phyloP scores from a whole-genome alignment of 2,888 invertebrate genomes.

The Scaptomyza cyrtandrae region DNA sequence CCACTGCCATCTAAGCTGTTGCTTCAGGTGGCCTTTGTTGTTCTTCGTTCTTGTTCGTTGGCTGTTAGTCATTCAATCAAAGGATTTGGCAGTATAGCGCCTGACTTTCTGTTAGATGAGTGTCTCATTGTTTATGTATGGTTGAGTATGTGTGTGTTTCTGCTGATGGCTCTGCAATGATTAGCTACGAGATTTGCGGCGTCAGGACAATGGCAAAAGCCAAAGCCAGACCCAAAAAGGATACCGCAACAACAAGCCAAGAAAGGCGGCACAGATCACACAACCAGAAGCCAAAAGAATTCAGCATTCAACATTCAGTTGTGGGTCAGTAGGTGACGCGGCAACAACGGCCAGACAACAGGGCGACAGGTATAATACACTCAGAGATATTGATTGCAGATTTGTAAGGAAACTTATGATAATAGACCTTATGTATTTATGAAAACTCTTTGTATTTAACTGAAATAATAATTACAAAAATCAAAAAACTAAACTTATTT shows the following conservation, averaged over 20 bases:
- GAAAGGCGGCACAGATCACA: constrained; percentile 67
- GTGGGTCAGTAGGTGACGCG: constrained; percentile 70
- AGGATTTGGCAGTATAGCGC: constrained; percentile 43
- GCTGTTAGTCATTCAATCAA: constrained; percentile 58
- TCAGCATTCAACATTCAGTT: constrained; percentile 38
- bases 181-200: constrained; percentile 52
- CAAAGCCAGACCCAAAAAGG: constrained; percentile 43
- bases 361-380: constrained; percentile 78
- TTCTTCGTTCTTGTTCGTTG: constrained; percentile 3
- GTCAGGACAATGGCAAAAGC: constrained; percentile 60
- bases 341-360: constrained; percentile 50
- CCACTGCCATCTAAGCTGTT: constrained; percentile 8
- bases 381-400: constrained; percentile 4
- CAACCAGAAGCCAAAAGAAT: constrained; percentile 26
- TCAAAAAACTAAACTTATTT: not conserved
- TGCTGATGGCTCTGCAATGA: constrained; percentile 42
- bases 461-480: too few relatives aligned
- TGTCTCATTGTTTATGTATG: constrained; percentile 9
- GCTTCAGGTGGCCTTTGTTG: constrained; percentile 40
- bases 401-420: not conserved
- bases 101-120: constrained; percentile 52
- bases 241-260: constrained; percentile 60
- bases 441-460: too few relatives aligned
- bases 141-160: constrained; percentile 9
- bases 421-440: too few relatives aligned